A percentile compares a stretch with the other conserved stretches of the same genome.
These are phyloP conservation scores for Laterallus jamaicensis DNA, from an alignment of 2,113 vertebrate species.

Conservation along the genomic window DNA sequence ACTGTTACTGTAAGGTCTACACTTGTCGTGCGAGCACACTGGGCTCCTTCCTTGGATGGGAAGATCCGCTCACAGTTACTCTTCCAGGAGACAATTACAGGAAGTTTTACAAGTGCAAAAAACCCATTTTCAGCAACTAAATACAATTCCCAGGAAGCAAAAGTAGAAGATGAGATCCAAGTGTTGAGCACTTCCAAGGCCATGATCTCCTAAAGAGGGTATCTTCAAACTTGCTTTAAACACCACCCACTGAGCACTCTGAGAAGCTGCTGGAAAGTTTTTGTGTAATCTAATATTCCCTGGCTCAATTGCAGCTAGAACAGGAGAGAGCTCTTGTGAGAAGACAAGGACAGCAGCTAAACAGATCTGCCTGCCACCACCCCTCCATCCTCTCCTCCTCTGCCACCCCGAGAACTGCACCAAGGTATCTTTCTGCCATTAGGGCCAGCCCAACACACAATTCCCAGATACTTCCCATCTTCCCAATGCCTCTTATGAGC, in stretches of 20 bases:
- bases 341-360: neutral
- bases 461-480: neutral
- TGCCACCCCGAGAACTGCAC: neutral
- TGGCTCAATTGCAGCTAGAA: neutral
- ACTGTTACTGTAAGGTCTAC: neutral
- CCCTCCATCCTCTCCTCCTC: neutral
- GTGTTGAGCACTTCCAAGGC: neutral
- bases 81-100: neutral
- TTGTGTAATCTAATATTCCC: neutral
- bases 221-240: neutral
- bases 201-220: neutral
- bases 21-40: neutral
- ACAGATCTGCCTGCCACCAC: neutral
- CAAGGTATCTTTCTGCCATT: fast-evolving
- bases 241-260: neutral
- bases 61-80: neutral
- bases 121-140: neutral
- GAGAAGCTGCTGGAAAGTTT: neutral
- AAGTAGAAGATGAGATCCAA: neutral
- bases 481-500: neutral
- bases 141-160: neutral
- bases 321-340: neutral
- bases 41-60: neutral
- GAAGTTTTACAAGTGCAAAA: neutral
- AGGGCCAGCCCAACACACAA: neutral